These are phyloP conservation scores for Knipowitschia caucasica DNA, from an alignment of 2,797 vertebrate species.

Conservation along the genomic window DNA sequence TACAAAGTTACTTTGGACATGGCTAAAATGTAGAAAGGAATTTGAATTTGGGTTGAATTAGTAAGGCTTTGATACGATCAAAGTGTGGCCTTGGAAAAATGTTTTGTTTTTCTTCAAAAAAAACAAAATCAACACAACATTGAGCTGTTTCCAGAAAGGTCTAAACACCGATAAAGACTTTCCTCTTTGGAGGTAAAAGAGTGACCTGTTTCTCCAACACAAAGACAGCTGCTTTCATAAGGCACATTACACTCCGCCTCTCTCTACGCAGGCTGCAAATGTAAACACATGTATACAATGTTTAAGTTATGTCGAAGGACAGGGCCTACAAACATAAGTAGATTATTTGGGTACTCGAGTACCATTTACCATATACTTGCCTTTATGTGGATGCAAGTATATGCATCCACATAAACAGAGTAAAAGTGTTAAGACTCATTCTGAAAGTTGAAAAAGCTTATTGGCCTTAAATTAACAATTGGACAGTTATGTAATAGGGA, in stretches of 20 bases:
- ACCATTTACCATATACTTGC: conserved; percentile 6
- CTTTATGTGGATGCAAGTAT: too few relatives aligned
- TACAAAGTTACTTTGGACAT: conserved; percentile 60
- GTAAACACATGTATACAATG: conserved; percentile 13
- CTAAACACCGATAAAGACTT: conserved; percentile 33
- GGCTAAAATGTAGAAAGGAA: conserved; percentile 27
- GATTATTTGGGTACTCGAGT: neutral
- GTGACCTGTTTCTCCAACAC: conserved; percentile 5
- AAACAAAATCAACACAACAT: conserved; percentile 22
- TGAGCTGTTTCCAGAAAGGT: neutral
- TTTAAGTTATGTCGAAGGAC: too few relatives aligned
- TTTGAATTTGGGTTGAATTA: conserved; percentile 16
- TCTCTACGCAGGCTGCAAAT: conserved; percentile 7
- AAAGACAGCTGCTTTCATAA: conserved; percentile 28
- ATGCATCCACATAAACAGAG: neutral
- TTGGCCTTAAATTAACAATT: conserved; percentile 16
- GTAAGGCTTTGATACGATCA: conserved; percentile 29
- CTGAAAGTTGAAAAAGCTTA: conserved; percentile 8
- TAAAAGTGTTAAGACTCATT: conserved; percentile 19
- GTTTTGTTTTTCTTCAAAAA: conserved; percentile 7
- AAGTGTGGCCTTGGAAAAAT: conserved; percentile 17
- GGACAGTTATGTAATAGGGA: conserved; percentile 19
- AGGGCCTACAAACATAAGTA: too few relatives aligned
- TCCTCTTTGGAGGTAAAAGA: conserved; percentile 34
- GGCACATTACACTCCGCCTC: conserved; percentile 44